Base-by-base conservation (phyloP, 2,797 vertebrate species). In the Phylloscopus collybita region DNA sequence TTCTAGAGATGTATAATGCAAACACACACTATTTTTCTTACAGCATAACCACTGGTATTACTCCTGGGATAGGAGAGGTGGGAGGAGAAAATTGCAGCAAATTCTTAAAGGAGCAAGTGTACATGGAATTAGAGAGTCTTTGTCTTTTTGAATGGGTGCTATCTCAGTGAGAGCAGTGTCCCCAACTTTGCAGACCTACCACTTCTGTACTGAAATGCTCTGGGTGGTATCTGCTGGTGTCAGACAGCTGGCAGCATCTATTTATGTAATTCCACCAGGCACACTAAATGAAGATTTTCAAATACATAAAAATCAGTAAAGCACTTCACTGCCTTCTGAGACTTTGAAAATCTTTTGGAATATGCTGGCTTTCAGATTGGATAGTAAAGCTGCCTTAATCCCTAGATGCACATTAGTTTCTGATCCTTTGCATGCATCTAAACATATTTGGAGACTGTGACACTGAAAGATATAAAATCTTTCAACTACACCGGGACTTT, bases 301-400 rank as follows among this genome's bases (percentile, higher is more conserved):
- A 88, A 93, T 69, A 89, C 86, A 93, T 94, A 94, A 94, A 97
- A 96, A 92, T 78, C 89, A 93, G 60, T 83, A 96, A 93, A 92
- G 74, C 88, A 95, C 73, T 94, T 76, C 83, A 59, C 50, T 91
- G 84, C 86, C 88, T 95, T 82, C 71, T 0, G 69, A 96, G 91
- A 92, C 88, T 95, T 88, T 30, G 78, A 95, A 94, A 93, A 78
- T 85, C 57, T 95, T 84, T 88, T 10, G 29, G 86, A 93, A 92
- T 89, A 80, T 32, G 64, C 62, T 76, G 30, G 71, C 38, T 95
- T 89, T 90, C 83, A 71, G 83, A 74, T 1, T 59, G 90, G 74
- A 67, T 22, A 69, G 92, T 90, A 95, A 93, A 95, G 26, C 93
- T 69, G 88, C 74, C 81, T 91, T 92, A 93, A 96, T 92, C 78